Base-by-base conservation (phyloP, 2,888 invertebrate genomes). In the Drosophila kambysellisi region DNA sequence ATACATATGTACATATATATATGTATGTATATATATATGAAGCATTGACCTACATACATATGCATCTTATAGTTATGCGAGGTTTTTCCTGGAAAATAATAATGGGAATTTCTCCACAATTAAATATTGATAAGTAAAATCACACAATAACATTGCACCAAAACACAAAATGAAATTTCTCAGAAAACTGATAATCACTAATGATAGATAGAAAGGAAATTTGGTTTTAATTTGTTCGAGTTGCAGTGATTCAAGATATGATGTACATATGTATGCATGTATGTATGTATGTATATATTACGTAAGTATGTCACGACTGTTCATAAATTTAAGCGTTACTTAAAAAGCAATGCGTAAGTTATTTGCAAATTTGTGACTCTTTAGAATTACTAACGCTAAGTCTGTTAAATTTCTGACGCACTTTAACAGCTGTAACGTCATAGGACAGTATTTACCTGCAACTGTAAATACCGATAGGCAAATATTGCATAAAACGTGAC, bases 401-500 rank as follows among this genome's bases (percentile, higher is more conserved):
- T 9, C n/a, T 41, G 41, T 41, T 41, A 9, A 2, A 30, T 15
- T n/a, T 25, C 6, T 9, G 9, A 6, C 39, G 8, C 4, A 20
- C 0, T n/a, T 30, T 17, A 32, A 20, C 20, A 20, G 29, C n/a
- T 65, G n/a, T 33, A 41, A 33, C 25, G 30, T 30, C 20, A 33
- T 12, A 30, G 35, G 53, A 33, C 53, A 17, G 29, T 37, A 20
- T 33, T 50, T 56, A 30, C n/a, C 25, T 32, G 11, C 51, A 37
- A 59, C 15, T 2, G 39, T 43, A 56, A 62, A 54, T 41, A 50
- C 43, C 33, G 32, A 46, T 56, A 54, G 54, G 43, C 15, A 37
- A 67, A 68, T 52, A 33, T 33, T 32, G 30, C 73, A 58, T 56
- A 30, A 37, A 20, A 8, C n/a, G 17, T 57, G 56, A 75, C 76